phyloP scores from a whole-genome alignment of 2,113 vertebrate species.

The Microtus montanus region DNA sequence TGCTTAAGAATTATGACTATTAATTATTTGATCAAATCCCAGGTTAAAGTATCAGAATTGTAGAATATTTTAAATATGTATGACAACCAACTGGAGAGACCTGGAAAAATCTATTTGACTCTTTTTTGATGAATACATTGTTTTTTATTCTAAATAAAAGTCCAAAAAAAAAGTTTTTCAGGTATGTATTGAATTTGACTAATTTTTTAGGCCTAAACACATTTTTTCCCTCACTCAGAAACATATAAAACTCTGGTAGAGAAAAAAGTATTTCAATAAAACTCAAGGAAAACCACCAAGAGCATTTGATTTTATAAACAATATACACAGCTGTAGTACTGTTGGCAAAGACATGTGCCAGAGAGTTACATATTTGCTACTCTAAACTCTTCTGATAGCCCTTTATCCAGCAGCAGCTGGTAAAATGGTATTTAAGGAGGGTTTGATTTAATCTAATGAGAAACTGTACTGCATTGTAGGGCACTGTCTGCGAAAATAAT shows the following conservation, averaged over 20 bases:
- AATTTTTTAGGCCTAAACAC: constrained; percentile 23
- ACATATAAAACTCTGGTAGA: constrained; percentile 53
- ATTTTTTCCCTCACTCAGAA: constrained; percentile 49
- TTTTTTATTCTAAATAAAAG: constrained; percentile 56
- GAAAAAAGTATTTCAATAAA: constrained; percentile 74
- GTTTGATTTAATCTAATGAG: constrained; percentile 89
- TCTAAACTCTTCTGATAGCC: constrained; percentile 81
- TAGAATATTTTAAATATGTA: neutral
- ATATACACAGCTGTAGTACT: constrained; percentile 80
- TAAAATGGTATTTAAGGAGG: constrained; percentile 88
- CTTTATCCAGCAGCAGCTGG: constrained; percentile 87
- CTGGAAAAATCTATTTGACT: constrained; percentile 10
- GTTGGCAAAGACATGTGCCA: constrained; percentile 81
- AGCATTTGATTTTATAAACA: constrained; percentile 78
- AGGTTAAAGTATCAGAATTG: neutral
- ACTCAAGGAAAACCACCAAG: constrained; percentile 72
- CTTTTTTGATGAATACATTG: neutral
- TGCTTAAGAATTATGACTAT: neutral
- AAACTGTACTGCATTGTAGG: constrained; percentile 82
- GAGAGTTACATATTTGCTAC: constrained; percentile 78
- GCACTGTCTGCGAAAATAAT: constrained; percentile 87
- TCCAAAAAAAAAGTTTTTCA: constrained; percentile 26
- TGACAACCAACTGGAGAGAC: neutral
- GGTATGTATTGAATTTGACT: constrained; percentile 43
- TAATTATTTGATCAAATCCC: neutral